Evolutionary conservation across 2,888 invertebrate genomes (phyloP).

Genomic region (Cataglyphis livida): DNA sequence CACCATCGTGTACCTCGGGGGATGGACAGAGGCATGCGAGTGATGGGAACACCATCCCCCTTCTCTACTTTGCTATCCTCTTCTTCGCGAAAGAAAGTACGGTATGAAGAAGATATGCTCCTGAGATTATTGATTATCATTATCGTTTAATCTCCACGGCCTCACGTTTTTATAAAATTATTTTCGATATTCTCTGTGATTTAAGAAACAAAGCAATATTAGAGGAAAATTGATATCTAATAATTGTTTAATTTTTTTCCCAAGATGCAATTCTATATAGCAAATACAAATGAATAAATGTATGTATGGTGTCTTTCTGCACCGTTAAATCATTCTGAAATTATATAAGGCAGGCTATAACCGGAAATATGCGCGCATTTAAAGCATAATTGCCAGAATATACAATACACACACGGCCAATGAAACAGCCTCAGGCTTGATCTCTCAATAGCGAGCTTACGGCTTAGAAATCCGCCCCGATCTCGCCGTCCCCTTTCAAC

Average conservation of each 20-base stretch:
- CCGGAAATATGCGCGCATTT: constrained; percentile 52
- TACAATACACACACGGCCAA: constrained; percentile 47
- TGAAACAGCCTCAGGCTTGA: constrained; percentile 68
- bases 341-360: not conserved
- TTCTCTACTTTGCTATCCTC: not conserved
- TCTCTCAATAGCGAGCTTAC: constrained; percentile 75
- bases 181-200: not conserved
- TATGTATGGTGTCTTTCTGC: not conserved
- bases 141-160: not conserved
- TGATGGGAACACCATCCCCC: constrained; percentile 53
- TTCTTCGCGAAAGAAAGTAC: constrained; percentile 8
- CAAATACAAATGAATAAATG: not conserved
- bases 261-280: not conserved
- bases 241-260: not conserved
- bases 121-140: not conserved
- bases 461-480: constrained; percentile 74
- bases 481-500: constrained; percentile 75
- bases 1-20: constrained; percentile 64
- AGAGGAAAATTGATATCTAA: not conserved
- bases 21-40: constrained; percentile 56
- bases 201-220: not conserved
- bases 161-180: not conserved
- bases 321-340: constrained; percentile 22
- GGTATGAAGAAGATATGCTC: constrained; percentile 5
- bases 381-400: constrained; percentile 71